A percentile compares a stretch with the other conserved stretches of the same genome.
Evolutionary conservation across 2,888 invertebrate species (phyloP).

Genomic region (Polylopha cassiicola): DNA sequence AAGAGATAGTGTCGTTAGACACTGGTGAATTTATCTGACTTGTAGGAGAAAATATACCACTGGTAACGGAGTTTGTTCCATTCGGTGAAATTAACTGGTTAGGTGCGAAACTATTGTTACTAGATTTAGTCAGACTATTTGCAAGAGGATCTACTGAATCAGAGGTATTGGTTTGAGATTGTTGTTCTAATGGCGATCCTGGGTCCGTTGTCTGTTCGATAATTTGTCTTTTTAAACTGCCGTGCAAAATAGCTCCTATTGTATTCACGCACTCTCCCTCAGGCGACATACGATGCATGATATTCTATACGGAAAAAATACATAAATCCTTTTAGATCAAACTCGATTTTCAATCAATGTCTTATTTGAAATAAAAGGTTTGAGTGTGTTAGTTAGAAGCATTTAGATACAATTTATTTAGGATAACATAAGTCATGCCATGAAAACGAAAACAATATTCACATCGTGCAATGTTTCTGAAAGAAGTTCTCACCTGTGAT

Average conservation of each 20-base stretch:
- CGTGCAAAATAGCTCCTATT: conserved; percentile 81
- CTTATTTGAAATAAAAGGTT: conserved; percentile 7
- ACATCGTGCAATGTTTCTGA: conserved; percentile 40
- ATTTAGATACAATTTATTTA: conserved; percentile 12
- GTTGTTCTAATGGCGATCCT: conserved; percentile 62
- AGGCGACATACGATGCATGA: conserved; percentile 83
- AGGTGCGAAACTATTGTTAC: conserved; percentile 50
- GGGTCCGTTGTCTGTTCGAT: conserved; percentile 64
- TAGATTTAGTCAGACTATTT: conserved; percentile 64
- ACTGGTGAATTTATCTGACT: conserved; percentile 75
- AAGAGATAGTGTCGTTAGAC: conserved; percentile 72
- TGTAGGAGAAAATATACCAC: conserved; percentile 73
- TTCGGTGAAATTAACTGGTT: conserved; percentile 71
- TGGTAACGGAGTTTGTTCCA: conserved; percentile 71
- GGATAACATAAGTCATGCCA: conserved; percentile 10
- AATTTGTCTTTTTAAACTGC: conserved; percentile 79
- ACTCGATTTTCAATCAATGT: conserved; percentile 14
- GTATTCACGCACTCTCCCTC: conserved; percentile 80
- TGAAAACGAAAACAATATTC: too few species aligned
- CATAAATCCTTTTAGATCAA: conserved; percentile 44
- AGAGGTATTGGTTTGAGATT: conserved; percentile 62
- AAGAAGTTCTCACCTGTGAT: conserved; percentile 56
- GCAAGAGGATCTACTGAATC: conserved; percentile 60
- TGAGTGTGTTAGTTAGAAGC: conserved; percentile 11
- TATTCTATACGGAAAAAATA: conserved; percentile 77